Base-by-base conservation (phyloP, 1,140 invertebrate genomes). In the Drosophila ficusphila region DNA sequence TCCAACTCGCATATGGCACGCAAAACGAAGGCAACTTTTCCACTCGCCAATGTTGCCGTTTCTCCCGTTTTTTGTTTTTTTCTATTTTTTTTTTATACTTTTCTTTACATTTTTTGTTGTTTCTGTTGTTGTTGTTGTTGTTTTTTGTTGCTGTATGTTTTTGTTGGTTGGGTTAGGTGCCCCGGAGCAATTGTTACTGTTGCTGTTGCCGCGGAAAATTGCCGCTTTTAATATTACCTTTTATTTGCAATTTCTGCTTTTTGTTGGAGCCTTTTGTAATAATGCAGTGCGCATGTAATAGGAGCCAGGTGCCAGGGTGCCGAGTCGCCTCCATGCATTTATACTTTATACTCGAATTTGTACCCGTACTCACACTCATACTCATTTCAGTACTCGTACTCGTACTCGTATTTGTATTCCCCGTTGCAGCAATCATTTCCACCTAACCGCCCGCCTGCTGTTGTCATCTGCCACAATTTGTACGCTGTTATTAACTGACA, bases 151-250 rank as follows among this genome's bases (percentile, higher is more conserved):
- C 16, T 11, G 47, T 38, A n/a, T 47, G 44, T n/a, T 51, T 31
- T 33, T 42, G 34, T 21, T 65, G 42, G 56, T 25, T 41, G 47
- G 56, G 51, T 71, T 71, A 47, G 64, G 56, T 73, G 71, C 72
- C 71, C 58, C 44, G 44, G 27, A 36, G 49, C 71, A 44, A 52
- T 75, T 60, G 71, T 76, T 76, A 52, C 44, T 67, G 60, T 48
- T 47, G 57, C 48, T 42, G 44, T 34, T 49, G 73, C 77, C 76
- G 75, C 85, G 74, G 83, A 88, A 88, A 88, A 88, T 88, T 88
- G 82, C 78, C 82, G 82, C 64, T 88, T 89, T 88, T 88, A 88
- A 89, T 82, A 88, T 89, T 75, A 88, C 77, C 82, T 88, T 82
- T 82, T 89, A 88, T 88, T 88, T 88, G 74, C 82, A 88, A 88